phyloP scores from a whole-genome alignment of 2,888 invertebrate species.

The Tineola bisselliella region DNA sequence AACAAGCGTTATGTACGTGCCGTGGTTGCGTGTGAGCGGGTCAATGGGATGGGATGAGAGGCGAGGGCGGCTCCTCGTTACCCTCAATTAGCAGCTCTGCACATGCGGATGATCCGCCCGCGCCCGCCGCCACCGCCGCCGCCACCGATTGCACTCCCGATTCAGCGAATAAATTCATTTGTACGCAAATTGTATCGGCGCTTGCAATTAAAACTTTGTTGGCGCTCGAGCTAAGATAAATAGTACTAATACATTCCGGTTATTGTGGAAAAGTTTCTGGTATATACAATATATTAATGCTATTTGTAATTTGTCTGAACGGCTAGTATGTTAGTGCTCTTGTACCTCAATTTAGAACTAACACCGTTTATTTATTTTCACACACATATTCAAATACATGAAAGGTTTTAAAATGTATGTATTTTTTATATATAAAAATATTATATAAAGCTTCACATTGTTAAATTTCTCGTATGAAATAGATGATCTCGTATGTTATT shows the following conservation, averaged over 20 bases:
- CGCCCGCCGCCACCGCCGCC: constrained; percentile 26
- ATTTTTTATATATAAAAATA: too few relatives aligned
- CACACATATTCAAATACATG: too few relatives aligned
- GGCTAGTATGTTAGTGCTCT: constrained; percentile 24
- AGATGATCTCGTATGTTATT: not conserved
- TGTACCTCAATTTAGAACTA: constrained; percentile 23
- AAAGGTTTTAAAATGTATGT: too few relatives aligned
- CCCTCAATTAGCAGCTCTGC: constrained; percentile 62
- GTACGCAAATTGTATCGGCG: constrained; percentile 68
- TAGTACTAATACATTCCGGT: constrained; percentile 67
- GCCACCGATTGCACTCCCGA: constrained; percentile 53
- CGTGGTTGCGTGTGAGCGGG: constrained; percentile 3
- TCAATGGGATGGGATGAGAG: not conserved
- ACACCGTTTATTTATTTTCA: too few relatives aligned
- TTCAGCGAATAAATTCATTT: constrained; percentile 67
- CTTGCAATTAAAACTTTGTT: constrained; percentile 69
- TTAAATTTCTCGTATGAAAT: not conserved
- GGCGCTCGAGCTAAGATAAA: constrained; percentile 65
- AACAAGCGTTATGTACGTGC: not conserved
- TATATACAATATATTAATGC: constrained; percentile 60
- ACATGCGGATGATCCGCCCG: constrained; percentile 55
- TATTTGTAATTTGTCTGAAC: constrained; percentile 65
- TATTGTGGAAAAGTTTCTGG: constrained; percentile 61
- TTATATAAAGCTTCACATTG: too few relatives aligned
- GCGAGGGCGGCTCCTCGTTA: constrained; percentile 36